Percentiles rank a stretch among this genome's conserved stretches.
Conservation (phyloP, 2,113 vertebrate species). For the Columba janthina region DNA sequence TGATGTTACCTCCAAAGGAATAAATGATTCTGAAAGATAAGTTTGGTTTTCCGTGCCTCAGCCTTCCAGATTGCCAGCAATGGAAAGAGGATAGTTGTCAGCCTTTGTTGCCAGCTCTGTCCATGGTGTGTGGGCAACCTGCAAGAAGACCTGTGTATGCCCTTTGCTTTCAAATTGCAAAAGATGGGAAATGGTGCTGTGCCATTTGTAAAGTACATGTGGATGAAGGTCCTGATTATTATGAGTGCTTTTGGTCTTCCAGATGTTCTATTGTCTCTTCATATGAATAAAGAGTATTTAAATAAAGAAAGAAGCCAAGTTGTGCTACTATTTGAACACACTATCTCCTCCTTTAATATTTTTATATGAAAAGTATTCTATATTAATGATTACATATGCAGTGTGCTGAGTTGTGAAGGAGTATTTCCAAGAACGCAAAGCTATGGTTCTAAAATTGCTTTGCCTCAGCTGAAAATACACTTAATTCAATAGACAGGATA, state of each 20-base stretch:
- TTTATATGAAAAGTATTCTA: background rate
- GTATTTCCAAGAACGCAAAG: background rate
- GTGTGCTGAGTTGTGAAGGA: background rate
- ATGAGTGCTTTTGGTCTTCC: background rate
- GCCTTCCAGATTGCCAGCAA: background rate
- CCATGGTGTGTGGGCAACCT: background rate
- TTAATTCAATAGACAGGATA: background rate
- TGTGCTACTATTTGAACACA: background rate
- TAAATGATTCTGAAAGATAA: background rate
- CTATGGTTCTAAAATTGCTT: background rate
- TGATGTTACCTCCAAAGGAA: background rate
- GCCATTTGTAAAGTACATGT: background rate
- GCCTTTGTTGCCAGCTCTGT: background rate
- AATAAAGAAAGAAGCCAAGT: background rate
- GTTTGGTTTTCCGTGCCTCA: background rate
- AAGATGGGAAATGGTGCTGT: background rate
- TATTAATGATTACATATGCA: background rate
- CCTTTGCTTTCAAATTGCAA: background rate
- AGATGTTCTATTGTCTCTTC: background rate
- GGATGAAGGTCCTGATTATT: background rate
- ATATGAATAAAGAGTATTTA: background rate
- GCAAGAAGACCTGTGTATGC: background rate
- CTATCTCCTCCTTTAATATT: background rate
- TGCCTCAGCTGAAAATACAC: background rate
- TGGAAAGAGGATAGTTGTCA: accelerated